Evolutionary conservation across 2,888 invertebrate species (phyloP).

Genomic region (Troglohyphantes excavatus): DNA sequence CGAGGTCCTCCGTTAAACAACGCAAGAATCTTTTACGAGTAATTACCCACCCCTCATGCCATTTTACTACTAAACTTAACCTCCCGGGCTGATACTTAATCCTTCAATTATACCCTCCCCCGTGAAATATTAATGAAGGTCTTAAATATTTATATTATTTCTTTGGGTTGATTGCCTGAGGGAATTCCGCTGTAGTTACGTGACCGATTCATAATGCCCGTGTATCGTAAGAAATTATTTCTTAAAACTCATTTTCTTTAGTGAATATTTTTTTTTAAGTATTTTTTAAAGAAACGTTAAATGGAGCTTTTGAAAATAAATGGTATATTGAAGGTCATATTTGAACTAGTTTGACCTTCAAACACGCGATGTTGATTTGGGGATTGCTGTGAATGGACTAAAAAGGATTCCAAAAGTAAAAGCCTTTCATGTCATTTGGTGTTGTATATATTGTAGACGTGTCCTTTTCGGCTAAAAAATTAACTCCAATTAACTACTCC

Average conservation of each 20-base stretch:
- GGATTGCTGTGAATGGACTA: too few species aligned
- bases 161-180: background rate
- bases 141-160: constrained; percentile 6
- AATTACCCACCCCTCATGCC: background rate
- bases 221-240: background rate
- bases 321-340: background rate
- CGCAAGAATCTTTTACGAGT: background rate
- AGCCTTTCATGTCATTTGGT: too few species aligned
- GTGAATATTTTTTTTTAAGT: background rate
- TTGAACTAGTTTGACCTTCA: background rate
- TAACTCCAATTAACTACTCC: too few species aligned
- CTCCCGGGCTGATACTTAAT: constrained; percentile 4
- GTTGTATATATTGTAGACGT: too few species aligned
- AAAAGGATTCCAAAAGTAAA: too few species aligned
- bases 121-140: background rate
- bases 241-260: background rate
- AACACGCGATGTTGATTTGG: too few species aligned
- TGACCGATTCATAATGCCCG: background rate
- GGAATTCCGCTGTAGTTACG: background rate
- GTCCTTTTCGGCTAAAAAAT: too few species aligned
- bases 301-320: background rate
- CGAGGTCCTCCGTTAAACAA: background rate
- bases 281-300: background rate
- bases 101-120: background rate
- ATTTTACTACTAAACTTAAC: background rate